Evolutionary conservation across 2,888 invertebrate genomes (phyloP).

Genomic region (Notodonta dromedarius): DNA sequence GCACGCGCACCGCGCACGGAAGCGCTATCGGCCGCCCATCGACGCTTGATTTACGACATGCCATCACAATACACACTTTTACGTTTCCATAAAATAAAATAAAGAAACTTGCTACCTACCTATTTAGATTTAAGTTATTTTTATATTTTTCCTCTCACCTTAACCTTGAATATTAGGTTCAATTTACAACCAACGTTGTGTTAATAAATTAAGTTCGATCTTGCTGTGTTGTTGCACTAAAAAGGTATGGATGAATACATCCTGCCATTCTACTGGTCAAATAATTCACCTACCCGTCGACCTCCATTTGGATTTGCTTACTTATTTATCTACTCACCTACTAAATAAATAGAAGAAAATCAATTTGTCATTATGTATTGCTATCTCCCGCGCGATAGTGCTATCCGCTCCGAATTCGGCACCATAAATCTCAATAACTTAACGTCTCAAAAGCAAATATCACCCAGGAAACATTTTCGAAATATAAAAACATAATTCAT

Average conservation of each 20-base stretch:
- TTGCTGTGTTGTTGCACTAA: neutral
- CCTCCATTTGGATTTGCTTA: slow-evolving; percentile 35
- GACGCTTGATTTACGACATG: slow-evolving; percentile 70
- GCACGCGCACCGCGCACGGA: slow-evolving; percentile 53
- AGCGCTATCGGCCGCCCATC: slow-evolving; percentile 75
- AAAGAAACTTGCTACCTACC: slow-evolving; percentile 18
- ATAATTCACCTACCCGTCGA: slow-evolving; percentile 7
- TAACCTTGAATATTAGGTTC: neutral
- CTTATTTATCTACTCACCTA: slow-evolving; percentile 5
- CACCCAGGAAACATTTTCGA: slow-evolving; percentile 71
- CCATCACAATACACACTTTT: slow-evolving; percentile 62
- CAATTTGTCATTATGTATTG: slow-evolving; percentile 46
- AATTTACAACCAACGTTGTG: neutral
- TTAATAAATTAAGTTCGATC: neutral
- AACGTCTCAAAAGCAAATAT: slow-evolving; percentile 58
- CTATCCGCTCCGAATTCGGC: slow-evolving; percentile 36
- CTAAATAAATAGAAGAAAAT: slow-evolving; percentile 37
- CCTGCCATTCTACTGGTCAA: neutral
- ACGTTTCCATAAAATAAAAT: slow-evolving; percentile 46
- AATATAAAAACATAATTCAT: slow-evolving; percentile 71
- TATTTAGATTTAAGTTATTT: slow-evolving; percentile 1
- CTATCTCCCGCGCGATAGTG: slow-evolving; percentile 34
- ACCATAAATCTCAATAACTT: slow-evolving; percentile 53
- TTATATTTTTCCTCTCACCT: slow-evolving; percentile 5
- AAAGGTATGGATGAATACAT: neutral